A percentile compares a stretch with the other conserved stretches of the same genome.
These are phyloP conservation scores for Gambusia affinis DNA, from an alignment of 2,113 vertebrate genomes.

Conservation along the genomic window DNA sequence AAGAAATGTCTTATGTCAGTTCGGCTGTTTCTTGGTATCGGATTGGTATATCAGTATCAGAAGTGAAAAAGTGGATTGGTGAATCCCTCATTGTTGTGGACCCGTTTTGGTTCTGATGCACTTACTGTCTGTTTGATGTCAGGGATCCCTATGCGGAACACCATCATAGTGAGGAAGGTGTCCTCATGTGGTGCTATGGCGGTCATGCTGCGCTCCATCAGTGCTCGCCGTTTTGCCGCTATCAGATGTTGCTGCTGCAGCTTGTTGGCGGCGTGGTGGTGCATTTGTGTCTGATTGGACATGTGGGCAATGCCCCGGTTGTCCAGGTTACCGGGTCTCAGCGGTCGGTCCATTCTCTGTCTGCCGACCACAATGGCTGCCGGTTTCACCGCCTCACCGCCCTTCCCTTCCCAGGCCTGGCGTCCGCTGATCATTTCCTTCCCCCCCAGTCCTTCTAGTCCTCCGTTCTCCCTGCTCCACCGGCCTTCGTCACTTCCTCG, in stretches of 20 bases:
- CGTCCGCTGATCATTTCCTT: constrained; percentile 68
- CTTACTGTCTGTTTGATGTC: constrained; percentile 94
- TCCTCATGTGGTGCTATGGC: constrained; percentile 82
- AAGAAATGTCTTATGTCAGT: too few relatives aligned
- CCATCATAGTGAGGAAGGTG: constrained; percentile 86
- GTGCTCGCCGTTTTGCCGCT: constrained; percentile 73
- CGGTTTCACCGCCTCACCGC: constrained; percentile 74
- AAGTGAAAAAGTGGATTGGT: too few relatives aligned
- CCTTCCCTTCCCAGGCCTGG: constrained; percentile 72
- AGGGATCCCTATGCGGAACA: constrained; percentile 91
- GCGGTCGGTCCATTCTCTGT: constrained; percentile 71
- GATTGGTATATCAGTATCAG: too few relatives aligned
- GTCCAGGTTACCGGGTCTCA: constrained; percentile 65
- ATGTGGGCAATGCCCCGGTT: constrained; percentile 63
- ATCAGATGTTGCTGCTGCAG: constrained; percentile 57
- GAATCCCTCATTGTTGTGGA: neutral
- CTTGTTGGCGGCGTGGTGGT: constrained; percentile 75
- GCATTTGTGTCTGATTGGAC: constrained; percentile 64
- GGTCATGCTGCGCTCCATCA: constrained; percentile 88
- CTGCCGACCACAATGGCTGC: constrained; percentile 78
- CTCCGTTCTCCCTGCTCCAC: constrained; percentile 69
- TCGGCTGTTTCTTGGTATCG: too few relatives aligned
- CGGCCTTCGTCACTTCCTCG: constrained; percentile 56
- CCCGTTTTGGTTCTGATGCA: constrained; percentile 17
- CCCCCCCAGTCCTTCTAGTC: constrained; percentile 63